Evolutionary conservation across 2,888 invertebrate species (phyloP), one percentile per base, ranked within the genome.

Genomic region (Hypena proboscidalis): DNA sequence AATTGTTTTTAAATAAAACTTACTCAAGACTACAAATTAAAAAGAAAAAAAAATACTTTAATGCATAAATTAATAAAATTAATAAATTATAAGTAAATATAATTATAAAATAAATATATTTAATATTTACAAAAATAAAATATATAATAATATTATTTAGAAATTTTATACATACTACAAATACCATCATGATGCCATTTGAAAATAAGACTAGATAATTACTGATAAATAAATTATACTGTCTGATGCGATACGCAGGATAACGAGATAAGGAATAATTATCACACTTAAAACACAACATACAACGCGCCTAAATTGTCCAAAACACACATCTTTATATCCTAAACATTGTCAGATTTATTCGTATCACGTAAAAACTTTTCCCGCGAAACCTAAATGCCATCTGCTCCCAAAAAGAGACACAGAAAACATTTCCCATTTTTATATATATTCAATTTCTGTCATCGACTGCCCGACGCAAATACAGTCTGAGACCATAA

Each of bases 391-490:
- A 53, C 50, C 58, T 60, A 57, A 55, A 52, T 44, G 36, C 58
- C 66, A 61, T 55, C 40, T 61, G 66, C 39, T 52, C 41, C 51
- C 36, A 49, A 54, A 58, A 41, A 49, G 11, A 32, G 44, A 57
- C 51, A 56, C 37, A 45, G 35, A 49, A 58, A 47, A 39, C 22
- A 37, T 37, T 45, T 4, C 11, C 10, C 20, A 45, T 49, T 61
- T 64, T 59, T 57, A 51, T 58, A 52, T 45, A 72, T 72, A 78
- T 78, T 78, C 77, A 74, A 71, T 72, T 75, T 59, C 68, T 72
- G 74, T 76, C 79, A 73, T 69, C 68, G 70, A 59, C 60, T 70
- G 67, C 52, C 62, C 61, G 40, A 51, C 55, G 62, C 64, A 53
- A 64, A 65, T 66, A 70, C 68, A 70, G 70, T 67, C 58, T 45